A percentile compares a stretch with the other conserved stretches of the same genome.
phyloP scores from a whole-genome alignment of 1,140 invertebrate species.

The Pseudobourletiella spinata region DNA sequence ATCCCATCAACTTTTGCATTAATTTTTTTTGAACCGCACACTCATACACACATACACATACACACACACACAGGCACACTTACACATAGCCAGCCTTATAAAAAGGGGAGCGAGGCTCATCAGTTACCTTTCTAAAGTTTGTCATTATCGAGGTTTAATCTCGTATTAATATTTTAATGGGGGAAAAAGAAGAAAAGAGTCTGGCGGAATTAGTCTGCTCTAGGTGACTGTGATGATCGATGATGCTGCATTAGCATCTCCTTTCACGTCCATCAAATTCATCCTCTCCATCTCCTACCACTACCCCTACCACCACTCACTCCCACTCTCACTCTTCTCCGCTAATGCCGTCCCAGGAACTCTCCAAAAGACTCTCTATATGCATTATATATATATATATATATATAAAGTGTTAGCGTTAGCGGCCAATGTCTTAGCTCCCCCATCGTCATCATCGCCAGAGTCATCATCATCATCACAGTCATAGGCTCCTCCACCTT shows the following conservation, averaged over 20 bases:
- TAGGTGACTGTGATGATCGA: conserved; percentile 28
- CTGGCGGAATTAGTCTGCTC: conserved; percentile 31
- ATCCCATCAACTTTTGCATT: conserved; percentile 32
- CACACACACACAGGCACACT: background rate
- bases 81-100: background rate
- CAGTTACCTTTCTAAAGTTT: conserved; percentile 33
- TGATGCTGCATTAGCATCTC: conserved; percentile 26
- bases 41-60: background rate
- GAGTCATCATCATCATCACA: too few relatives aligned
- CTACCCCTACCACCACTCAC: too few relatives aligned
- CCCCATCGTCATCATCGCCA: too few relatives aligned
- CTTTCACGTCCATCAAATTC: conserved; percentile 21
- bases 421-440: too few relatives aligned
- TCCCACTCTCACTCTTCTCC: too few relatives aligned
- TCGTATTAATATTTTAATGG: conserved; percentile 34
- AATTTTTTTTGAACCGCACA: conserved; percentile 28
- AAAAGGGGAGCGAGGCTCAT: conserved; percentile 18
- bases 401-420: too few relatives aligned
- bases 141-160: conserved; percentile 34
- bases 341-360: too few relatives aligned
- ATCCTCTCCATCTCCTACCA: too few relatives aligned
- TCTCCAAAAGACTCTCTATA: too few relatives aligned
- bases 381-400: too few relatives aligned
- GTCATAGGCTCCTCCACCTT: too few relatives aligned
- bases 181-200: conserved; percentile 26